A percentile compares a stretch with the other conserved stretches of the same genome.
Conservation (phyloP, 2,797 vertebrate genomes). For the Babyrousa celebensis region DNA sequence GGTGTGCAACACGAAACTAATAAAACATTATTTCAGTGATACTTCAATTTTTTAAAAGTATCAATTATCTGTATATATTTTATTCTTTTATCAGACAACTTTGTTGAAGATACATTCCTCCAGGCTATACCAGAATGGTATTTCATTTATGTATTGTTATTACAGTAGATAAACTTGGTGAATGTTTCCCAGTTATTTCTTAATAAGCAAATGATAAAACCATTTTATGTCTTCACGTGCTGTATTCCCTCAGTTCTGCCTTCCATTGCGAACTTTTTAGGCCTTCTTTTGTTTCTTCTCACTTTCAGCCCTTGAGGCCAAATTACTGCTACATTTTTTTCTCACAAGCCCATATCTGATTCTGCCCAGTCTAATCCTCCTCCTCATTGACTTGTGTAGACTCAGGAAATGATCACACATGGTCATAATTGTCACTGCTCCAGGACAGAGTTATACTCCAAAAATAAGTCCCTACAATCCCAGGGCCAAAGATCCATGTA, state of each 20-base stretch:
- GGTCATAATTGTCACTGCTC: background rate
- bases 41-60: background rate
- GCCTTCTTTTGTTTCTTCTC: background rate
- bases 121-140: background rate
- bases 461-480: constrained; percentile 9
- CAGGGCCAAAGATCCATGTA: background rate
- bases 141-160: background rate
- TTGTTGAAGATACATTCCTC: constrained; percentile 24
- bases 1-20: background rate
- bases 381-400: background rate
- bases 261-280: background rate
- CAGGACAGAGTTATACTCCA: background rate
- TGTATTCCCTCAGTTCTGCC: background rate
- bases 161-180: background rate
- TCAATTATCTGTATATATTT: background rate
- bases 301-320: background rate
- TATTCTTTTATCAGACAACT: background rate
- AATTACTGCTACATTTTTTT: background rate
- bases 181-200: constrained; percentile 39
- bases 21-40: background rate
- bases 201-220: constrained; percentile 55
- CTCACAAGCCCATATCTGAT: background rate
- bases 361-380: background rate
- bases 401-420: background rate
- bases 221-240: background rate